These are phyloP conservation scores for Heteronetta atricapilla DNA, from an alignment of 2,113 vertebrate genomes.

Conservation along the genomic window DNA sequence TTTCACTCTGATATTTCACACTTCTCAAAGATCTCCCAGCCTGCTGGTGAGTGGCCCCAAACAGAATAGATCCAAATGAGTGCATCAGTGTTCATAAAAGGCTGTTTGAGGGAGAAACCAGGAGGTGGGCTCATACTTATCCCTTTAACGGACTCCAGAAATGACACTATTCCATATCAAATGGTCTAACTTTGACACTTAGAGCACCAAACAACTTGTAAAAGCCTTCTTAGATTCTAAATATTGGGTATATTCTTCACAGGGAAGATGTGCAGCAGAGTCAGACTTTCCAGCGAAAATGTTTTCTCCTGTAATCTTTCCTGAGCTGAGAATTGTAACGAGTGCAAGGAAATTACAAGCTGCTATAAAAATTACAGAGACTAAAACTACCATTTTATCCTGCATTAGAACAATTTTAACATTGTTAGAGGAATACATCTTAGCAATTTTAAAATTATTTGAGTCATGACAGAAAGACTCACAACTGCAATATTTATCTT, in stretches of 20 bases:
- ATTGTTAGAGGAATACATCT: conserved; percentile 80
- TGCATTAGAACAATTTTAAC: conserved; percentile 84
- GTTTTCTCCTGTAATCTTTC: conserved; percentile 44
- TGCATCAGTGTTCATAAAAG: neutral
- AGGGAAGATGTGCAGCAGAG: conserved; percentile 21
- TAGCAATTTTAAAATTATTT: conserved; percentile 85
- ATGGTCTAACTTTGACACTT: conserved; percentile 25
- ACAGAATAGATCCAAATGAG: neutral
- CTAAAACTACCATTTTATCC: conserved; percentile 80
- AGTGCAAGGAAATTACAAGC: conserved; percentile 81
- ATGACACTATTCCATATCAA: neutral
- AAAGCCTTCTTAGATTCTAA: conserved; percentile 14
- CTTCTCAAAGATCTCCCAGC: neutral
- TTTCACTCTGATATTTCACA: neutral
- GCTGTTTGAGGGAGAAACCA: neutral
- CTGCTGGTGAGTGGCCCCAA: neutral
- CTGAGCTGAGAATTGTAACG: conserved; percentile 55
- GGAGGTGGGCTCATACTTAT: neutral
- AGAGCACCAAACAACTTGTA: conserved; percentile 19
- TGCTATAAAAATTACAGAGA: conserved; percentile 82
- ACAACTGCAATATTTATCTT: conserved; percentile 85
- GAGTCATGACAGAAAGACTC: conserved; percentile 82
- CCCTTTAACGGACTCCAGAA: conserved; percentile 4
- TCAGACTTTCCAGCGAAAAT: conserved; percentile 27
- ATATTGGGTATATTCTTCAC: neutral